Base-by-base conservation (phyloP, 2,888 invertebrate species). In the Argynnis bischoffii region DNA sequence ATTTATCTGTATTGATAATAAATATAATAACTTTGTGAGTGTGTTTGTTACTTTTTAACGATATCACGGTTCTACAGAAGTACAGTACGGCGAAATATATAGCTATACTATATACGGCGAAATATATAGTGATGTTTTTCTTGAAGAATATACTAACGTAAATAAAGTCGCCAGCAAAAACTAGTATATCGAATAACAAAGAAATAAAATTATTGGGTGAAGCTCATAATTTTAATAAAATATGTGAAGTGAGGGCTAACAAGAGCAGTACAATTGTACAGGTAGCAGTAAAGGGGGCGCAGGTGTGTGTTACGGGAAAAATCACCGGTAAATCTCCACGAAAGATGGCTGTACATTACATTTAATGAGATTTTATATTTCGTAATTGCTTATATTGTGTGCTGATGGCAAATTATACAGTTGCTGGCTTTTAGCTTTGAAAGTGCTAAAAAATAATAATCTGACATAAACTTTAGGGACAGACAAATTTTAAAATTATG, bases 241-340 rank as follows among this genome's bases (percentile, higher is more conserved):
- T 67, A 67, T 63, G 67, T 56, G 63, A 63, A 67, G 56, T 63
- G 63, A 57, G 46, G 54, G 53, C 55, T 69, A 66, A 66, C 66
- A 66, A 66, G 66, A 54, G 21, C 48, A 56, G 56, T 56, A 54
- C 63, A 63, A 66, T 66, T 50, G 59, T 54, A 55, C 14, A 2
- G 26, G 16, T n/a, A 18, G 48, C 48, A 55, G 48, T 55, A 59
- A 55, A 41, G 55, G 56, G 56, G 63, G 18, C 48, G 48, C 66
- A 66, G 66, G 69, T 66, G 66, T 46, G 16, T 15, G 54, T 66
- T 69, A 66, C 66, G 66, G 41, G 59, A 60, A 66, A 66, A 69
- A 66, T 69, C 66, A 59, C 64, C 50, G 48, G 48, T 60, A 60
- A 66, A 55, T 48, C 66, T 55, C 21, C 6, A 26, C 26, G 47